These are phyloP conservation scores for Larimichthys crocea DNA, from an alignment of 2,113 vertebrate genomes.

Conservation along the genomic window DNA sequence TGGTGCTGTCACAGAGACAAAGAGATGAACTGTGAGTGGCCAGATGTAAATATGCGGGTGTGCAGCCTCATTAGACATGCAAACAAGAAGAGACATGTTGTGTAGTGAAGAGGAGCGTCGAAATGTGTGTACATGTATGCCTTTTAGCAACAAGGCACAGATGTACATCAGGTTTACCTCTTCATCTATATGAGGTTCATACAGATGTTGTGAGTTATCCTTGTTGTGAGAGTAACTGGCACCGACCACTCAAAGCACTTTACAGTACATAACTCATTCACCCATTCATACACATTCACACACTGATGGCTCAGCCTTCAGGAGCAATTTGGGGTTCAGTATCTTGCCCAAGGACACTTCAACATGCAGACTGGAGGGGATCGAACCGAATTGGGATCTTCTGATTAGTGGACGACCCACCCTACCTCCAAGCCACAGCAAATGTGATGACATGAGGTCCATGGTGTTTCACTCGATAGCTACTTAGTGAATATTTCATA, in stretches of 20 bases:
- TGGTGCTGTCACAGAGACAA: constrained; percentile 99
- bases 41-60: constrained; percentile 29
- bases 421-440: neutral
- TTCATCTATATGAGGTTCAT: constrained; percentile 4
- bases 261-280: too few relatives aligned
- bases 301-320: too few relatives aligned
- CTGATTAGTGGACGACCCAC: too few relatives aligned
- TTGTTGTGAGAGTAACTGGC: neutral
- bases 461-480: constrained; percentile 59
- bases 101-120: neutral
- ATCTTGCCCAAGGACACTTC: too few relatives aligned
- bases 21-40: constrained; percentile 97
- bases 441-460: constrained; percentile 46
- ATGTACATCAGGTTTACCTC: neutral
- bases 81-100: constrained; percentile 51
- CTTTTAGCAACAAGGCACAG: neutral
- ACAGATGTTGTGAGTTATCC: constrained; percentile 8
- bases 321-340: too few relatives aligned
- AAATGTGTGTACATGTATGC: neutral
- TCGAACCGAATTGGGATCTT: too few relatives aligned
- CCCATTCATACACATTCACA: too few relatives aligned
- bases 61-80: constrained; percentile 40
- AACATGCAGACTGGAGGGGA: too few relatives aligned
- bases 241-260: too few relatives aligned
- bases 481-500: constrained; percentile 83